These are phyloP conservation scores for Hystrix brachyura DNA, from an alignment of 2,113 vertebrate species.

Conservation along the genomic window DNA sequence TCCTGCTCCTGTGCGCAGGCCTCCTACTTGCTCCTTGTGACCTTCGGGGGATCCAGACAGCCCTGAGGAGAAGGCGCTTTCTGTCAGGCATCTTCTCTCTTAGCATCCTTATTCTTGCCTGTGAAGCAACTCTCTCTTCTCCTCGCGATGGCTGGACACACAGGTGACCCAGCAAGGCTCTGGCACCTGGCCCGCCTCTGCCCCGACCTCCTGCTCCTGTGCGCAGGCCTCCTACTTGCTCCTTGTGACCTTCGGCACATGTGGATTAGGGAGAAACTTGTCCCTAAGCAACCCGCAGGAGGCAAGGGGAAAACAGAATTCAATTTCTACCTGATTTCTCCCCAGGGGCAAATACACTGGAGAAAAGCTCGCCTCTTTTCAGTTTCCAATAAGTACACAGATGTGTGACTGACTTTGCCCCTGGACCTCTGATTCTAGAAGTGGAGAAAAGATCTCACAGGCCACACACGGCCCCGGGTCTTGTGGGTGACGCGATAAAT, in stretches of 20 bases:
- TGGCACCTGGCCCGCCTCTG: background rate
- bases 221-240: background rate
- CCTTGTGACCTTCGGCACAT: background rate
- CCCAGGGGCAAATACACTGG: background rate
- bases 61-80: background rate
- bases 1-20: background rate
- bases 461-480: background rate
- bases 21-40: background rate
- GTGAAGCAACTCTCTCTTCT: background rate
- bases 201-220: background rate
- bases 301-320: background rate
- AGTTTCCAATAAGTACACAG: background rate
- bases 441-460: background rate
- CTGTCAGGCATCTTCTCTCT: background rate
- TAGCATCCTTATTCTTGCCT: background rate
- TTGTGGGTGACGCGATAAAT: background rate
- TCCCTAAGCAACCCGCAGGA: background rate
- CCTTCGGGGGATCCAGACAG: too few species aligned
- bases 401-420: background rate
- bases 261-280: background rate
- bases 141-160: background rate
- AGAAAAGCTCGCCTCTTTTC: background rate
- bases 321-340: slow-evolving; percentile 9
- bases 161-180: background rate
- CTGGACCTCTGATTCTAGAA: background rate